Evolutionary conservation across 1,140 invertebrate species (phyloP).

Genomic region (Hycleus cichorii): DNA sequence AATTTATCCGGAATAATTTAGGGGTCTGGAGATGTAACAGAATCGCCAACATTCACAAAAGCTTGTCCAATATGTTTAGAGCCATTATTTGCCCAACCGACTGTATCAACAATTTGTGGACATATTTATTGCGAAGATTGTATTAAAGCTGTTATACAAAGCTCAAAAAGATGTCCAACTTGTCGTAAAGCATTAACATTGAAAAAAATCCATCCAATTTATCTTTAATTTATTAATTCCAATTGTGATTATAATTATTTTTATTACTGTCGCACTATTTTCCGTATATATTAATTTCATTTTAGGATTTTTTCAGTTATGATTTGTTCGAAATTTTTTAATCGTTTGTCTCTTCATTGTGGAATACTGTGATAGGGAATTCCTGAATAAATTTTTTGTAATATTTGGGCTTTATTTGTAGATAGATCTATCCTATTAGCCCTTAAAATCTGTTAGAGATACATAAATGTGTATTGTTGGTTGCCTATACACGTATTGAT

Average conservation of each 20-base stretch:
- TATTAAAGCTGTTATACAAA: conserved; percentile 12
- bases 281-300: background rate
- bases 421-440: background rate
- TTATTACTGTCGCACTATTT: background rate
- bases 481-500: too few species aligned
- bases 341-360: background rate
- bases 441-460: too few species aligned
- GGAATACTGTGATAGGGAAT: too few species aligned
- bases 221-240: conserved; percentile 13
- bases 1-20: too few species aligned
- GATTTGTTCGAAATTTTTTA: background rate
- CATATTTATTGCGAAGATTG: conserved; percentile 23
- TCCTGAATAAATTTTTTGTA: background rate
- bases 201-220: conserved; percentile 21
- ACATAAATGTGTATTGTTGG: too few species aligned
- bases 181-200: conserved; percentile 20
- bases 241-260: background rate
- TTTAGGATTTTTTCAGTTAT: too few species aligned
- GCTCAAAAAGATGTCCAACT: conserved; percentile 21
- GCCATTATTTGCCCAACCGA: conserved; percentile 5
- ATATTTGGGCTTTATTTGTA: background rate
- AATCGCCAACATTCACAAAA: too few species aligned
- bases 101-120: conserved; percentile 22
- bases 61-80: conserved; percentile 23
- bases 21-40: too few species aligned